A percentile compares a stretch with the other conserved stretches of the same genome.
Evolutionary conservation across 1,140 invertebrate species (phyloP).

Genomic region (Pentalonia nigronervosa): DNA sequence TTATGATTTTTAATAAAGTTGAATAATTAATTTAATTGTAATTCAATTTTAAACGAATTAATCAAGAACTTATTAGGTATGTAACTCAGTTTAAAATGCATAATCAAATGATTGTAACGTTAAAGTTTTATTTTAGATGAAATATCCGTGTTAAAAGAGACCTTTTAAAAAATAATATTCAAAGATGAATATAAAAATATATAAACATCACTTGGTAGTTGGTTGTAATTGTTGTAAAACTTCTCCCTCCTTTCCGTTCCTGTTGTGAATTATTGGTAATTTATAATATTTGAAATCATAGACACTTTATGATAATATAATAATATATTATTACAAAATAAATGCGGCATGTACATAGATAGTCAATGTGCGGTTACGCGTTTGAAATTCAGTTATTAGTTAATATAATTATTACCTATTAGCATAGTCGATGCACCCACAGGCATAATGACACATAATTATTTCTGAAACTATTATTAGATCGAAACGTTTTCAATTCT

Average conservation of each 20-base stretch:
- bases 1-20: not conserved
- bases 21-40: not conserved
- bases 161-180: not conserved
- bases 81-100: not conserved
- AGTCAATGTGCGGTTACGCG: not conserved
- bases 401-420: not conserved
- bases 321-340: not conserved
- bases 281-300: not conserved
- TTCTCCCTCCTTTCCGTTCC: too few species aligned
- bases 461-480: too few species aligned
- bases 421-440: not conserved
- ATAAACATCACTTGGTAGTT: not conserved
- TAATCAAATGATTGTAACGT: not conserved
- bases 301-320: too few species aligned
- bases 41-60: not conserved
- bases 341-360: not conserved
- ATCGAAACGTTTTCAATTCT: too few species aligned
- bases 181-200: not conserved
- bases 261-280: not conserved
- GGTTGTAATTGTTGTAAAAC: too few species aligned
- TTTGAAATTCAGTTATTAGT: not conserved
- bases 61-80: too few species aligned
- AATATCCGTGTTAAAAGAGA: not conserved
- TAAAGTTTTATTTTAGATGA: not conserved
- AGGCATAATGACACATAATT: too few species aligned